Evolutionary conservation across 2,888 invertebrate genomes (phyloP).

Genomic region (Orthosia incerta): DNA sequence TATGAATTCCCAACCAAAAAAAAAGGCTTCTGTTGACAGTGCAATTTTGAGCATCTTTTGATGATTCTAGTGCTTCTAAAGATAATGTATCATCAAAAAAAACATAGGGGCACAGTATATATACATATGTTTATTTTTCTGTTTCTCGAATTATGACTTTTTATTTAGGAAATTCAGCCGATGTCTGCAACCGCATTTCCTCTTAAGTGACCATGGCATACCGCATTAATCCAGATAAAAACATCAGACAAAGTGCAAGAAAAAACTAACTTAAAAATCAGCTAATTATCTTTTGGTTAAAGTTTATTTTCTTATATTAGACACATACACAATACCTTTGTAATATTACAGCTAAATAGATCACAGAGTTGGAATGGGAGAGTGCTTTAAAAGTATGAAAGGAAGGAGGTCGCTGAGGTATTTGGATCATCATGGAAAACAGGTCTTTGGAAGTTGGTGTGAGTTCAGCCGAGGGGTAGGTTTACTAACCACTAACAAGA

Average conservation of each 20-base stretch:
- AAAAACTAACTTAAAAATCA: constrained; percentile 13
- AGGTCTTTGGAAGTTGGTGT: constrained; percentile 58
- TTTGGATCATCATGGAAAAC: constrained; percentile 69
- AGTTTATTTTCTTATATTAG: constrained; percentile 42
- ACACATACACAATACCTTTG: constrained; percentile 43
- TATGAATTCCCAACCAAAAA: no score
- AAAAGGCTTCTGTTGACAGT: no score
- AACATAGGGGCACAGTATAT: no score
- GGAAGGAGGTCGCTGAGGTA: constrained; percentile 67
- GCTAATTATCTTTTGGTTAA: constrained; percentile 43
- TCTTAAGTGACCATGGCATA: no score
- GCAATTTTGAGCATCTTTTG: no score
- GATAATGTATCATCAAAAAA: no score
- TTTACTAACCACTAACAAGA: constrained; percentile 49
- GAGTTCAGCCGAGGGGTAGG: constrained; percentile 21
- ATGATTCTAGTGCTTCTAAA: no score
- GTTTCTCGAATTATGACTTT: no score
- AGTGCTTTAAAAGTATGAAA: constrained; percentile 42
- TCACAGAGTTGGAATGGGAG: constrained; percentile 75
- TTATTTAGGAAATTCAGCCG: no score
- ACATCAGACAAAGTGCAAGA: constrained; percentile 12
- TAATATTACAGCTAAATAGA: constrained; percentile 69
- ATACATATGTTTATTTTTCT: no score
- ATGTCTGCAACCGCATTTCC: no score
- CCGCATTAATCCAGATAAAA: not conserved